Percentiles rank a stretch among this genome's conserved stretches.
These are phyloP conservation scores for Chaunax sp. DNA, from an alignment of 2,797 vertebrate species.

Conservation along the genomic window DNA sequence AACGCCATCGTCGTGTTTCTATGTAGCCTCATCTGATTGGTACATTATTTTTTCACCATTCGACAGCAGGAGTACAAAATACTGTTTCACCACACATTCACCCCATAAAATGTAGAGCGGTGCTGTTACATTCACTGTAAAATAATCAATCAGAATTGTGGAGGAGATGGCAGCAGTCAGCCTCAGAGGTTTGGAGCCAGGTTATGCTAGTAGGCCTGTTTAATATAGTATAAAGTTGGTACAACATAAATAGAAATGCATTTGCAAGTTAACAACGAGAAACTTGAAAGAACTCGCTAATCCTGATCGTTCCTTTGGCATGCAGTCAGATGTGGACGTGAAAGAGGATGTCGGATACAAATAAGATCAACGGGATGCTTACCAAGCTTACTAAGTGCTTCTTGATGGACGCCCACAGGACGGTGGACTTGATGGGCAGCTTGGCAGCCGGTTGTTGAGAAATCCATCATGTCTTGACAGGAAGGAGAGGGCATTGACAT, in stretches of 20 bases:
- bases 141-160: too few relatives aligned
- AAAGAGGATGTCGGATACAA: conserved; percentile 47
- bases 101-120: too few relatives aligned
- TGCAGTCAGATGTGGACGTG: conserved; percentile 31
- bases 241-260: conserved; percentile 6
- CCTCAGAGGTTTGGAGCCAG: too few relatives aligned
- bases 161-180: too few relatives aligned
- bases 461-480: conserved; percentile 80
- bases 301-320: conserved; percentile 17
- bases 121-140: too few relatives aligned
- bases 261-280: conserved; percentile 7
- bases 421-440: conserved; percentile 77
- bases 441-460: conserved; percentile 75
- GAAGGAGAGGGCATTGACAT: conserved; percentile 73
- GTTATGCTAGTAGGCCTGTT: too few relatives aligned
- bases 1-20: too few relatives aligned
- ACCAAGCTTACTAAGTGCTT: conserved; percentile 71
- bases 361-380: conserved; percentile 75
- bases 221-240: not conserved
- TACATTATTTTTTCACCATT: too few relatives aligned
- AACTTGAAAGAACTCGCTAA: conserved; percentile 22
- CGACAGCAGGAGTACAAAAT: too few relatives aligned
- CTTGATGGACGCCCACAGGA: conserved; percentile 73
- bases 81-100: too few relatives aligned
- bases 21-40: too few relatives aligned